These are phyloP conservation scores for Limenitis camilla DNA, from an alignment of 2,888 invertebrate species.

Conservation along the genomic window DNA sequence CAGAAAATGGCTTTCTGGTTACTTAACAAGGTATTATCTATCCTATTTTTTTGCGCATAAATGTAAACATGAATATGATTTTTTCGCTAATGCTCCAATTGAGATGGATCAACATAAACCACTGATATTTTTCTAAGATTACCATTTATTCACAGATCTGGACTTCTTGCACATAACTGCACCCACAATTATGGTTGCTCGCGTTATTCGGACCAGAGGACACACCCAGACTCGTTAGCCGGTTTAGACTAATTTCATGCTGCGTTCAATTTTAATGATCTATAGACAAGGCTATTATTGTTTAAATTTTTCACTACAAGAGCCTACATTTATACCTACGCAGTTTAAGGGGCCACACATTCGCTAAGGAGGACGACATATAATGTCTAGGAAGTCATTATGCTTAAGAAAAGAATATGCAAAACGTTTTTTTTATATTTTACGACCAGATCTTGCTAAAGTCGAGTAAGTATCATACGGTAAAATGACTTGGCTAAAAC, in stretches of 20 bases:
- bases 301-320: constrained; percentile 6
- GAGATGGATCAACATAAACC: too few relatives aligned
- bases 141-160: constrained; percentile 25
- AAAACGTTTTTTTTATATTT: constrained; percentile 12
- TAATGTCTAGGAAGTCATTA: constrained; percentile 22
- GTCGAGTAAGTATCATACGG: constrained; percentile 10
- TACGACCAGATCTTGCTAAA: constrained; percentile 16
- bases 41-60: too few relatives aligned
- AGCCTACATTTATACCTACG: constrained; percentile 2
- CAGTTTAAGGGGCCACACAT: background rate
- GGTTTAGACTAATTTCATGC: constrained; percentile 50
- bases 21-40: background rate
- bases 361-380: constrained; percentile 6
- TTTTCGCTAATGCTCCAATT: too few relatives aligned
- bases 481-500: constrained; percentile 20
- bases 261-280: constrained; percentile 39
- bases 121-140: background rate
- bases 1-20: too few relatives aligned
- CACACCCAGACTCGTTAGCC: constrained; percentile 69
- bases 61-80: constrained; percentile 1
- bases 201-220: constrained; percentile 65
- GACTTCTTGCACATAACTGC: constrained; percentile 58
- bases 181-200: constrained; percentile 61
- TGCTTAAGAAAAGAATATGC: constrained; percentile 10
- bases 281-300: constrained; percentile 5